These are phyloP conservation scores for Chymomyza amoena DNA, from an alignment of 2,888 invertebrate species.

Conservation along the genomic window DNA sequence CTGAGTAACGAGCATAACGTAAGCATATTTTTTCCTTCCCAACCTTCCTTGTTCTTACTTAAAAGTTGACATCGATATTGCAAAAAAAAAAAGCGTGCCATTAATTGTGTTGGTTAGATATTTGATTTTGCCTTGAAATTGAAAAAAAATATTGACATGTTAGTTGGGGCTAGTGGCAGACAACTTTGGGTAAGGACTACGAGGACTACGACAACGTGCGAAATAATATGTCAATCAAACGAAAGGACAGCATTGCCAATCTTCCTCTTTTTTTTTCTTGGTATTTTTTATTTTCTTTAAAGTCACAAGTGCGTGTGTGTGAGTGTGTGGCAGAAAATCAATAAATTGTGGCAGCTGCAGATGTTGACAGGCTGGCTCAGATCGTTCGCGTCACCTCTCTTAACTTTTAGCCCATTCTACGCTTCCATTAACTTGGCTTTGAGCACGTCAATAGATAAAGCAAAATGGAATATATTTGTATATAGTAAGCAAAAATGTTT, in stretches of 20 bases:
- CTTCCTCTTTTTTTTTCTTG: background rate
- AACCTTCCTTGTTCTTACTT: constrained; percentile 46
- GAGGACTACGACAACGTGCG: background rate
- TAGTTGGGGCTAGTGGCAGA: background rate
- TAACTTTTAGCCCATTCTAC: constrained; percentile 8
- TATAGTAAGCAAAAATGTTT: background rate
- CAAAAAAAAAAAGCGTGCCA: constrained; percentile 47
- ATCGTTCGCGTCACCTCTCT: constrained; percentile 22
- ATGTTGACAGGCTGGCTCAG: background rate
- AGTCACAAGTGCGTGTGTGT: background rate
- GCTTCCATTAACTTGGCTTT: constrained; percentile 27
- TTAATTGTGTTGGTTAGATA: constrained; percentile 25
- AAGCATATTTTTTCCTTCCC: background rate
- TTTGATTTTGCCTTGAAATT: background rate
- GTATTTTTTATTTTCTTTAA: background rate
- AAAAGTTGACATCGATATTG: constrained; percentile 55
- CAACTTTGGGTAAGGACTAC: background rate
- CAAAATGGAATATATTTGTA: background rate
- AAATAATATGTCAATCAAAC: constrained; percentile 1
- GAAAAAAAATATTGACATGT: background rate
- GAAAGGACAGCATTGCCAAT: background rate
- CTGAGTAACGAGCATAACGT: too few relatives aligned
- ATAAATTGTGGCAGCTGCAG: constrained; percentile 1
- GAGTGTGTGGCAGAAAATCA: background rate
- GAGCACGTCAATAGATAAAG: constrained; percentile 14